These are phyloP conservation scores for Temnothorax rugatulus DNA, from an alignment of 2,888 invertebrate genomes.

Conservation along the genomic window DNA sequence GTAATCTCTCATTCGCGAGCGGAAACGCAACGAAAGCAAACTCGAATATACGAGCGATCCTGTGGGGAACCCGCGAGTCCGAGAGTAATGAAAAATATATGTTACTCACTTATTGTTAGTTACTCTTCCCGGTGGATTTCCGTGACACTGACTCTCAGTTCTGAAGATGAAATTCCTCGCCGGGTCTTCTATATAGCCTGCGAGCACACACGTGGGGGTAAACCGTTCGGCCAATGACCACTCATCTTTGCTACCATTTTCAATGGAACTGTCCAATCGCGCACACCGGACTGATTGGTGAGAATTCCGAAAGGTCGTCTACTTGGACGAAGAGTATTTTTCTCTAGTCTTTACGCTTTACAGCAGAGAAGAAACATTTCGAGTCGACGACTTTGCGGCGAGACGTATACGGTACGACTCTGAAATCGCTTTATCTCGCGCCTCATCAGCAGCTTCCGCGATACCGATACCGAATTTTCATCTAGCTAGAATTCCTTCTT, in stretches of 20 bases:
- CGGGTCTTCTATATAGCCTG: slow-evolving; percentile 86
- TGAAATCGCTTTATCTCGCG: not conserved
- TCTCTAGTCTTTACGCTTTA: slow-evolving; percentile 40
- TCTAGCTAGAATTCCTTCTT: not conserved
- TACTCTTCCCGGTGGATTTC: slow-evolving; percentile 80
- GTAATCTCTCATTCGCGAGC: too few relatives aligned
- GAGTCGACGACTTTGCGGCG: not conserved
- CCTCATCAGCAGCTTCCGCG: not conserved
- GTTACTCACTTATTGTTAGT: slow-evolving; percentile 75
- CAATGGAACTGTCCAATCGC: slow-evolving; percentile 81
- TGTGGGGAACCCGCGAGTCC: not conserved
- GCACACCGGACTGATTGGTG: slow-evolving; percentile 51
- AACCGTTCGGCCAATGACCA: slow-evolving; percentile 82
- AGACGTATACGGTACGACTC: not conserved
- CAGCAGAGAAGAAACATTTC: slow-evolving; percentile 14
- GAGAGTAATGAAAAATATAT: slow-evolving; percentile 21
- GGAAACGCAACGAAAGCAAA: not conserved
- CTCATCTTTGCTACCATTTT: slow-evolving; percentile 81
- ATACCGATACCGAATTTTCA: not conserved
- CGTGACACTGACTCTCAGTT: slow-evolving; percentile 85
- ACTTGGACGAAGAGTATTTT: slow-evolving; percentile 63
- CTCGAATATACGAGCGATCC: not conserved
- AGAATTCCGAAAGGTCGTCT: slow-evolving; percentile 64
- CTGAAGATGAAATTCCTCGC: slow-evolving; percentile 85
- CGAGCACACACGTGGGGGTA: slow-evolving; percentile 76